Conservation (phyloP, 1,140 invertebrate species). For the roundworm (Caenorhabditis elegans) region DNA sequence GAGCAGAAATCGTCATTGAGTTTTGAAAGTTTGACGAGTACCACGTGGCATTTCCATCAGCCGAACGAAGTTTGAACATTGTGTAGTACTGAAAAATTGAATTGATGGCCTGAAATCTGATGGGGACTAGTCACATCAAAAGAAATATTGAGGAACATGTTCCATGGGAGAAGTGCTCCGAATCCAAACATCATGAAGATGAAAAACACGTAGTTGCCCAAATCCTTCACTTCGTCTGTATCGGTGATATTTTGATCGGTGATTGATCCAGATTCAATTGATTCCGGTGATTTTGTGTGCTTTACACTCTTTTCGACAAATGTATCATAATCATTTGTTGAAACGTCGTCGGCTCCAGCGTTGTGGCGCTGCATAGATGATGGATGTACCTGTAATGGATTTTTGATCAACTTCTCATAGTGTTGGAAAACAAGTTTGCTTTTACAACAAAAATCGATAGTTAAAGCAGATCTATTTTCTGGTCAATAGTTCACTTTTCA, state of each 20-base stretch:
- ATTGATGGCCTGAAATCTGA: no score
- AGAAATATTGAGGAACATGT: constrained; percentile 23
- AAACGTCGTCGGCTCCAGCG: no score
- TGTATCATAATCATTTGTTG: no score
- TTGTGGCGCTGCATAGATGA: no score
- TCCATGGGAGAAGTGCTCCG: neutral
- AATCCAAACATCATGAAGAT: neutral
- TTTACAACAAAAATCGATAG: no score
- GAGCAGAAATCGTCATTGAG: neutral
- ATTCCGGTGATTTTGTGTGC: neutral
- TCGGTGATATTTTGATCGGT: neutral
- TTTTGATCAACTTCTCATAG: no score
- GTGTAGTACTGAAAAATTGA: neutral
- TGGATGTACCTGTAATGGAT: no score
- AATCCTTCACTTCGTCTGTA: neutral
- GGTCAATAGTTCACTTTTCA: no score
- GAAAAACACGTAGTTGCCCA: neutral
- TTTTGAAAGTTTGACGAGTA: neutral
- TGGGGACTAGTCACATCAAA: neutral
- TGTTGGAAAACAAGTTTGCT: no score
- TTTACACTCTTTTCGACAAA: no score
- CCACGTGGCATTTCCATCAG: neutral
- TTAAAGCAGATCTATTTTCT: no score
- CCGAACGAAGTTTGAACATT: neutral
- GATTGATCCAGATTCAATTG: neutral